Conservation (phyloP, 2,888 invertebrate species). For the Cosmorhoe ocellata region DNA sequence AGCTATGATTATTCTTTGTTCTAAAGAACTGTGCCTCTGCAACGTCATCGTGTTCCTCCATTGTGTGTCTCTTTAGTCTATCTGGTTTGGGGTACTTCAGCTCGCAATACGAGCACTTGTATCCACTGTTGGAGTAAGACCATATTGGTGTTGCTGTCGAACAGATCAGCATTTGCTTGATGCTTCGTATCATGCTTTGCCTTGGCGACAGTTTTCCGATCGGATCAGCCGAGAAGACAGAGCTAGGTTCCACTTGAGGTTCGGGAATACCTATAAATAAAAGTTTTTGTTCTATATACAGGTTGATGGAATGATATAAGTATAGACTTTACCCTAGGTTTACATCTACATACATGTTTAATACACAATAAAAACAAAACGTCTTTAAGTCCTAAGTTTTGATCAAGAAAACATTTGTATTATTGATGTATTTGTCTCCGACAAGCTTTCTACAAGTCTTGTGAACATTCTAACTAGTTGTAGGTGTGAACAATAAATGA, state of each 20-base stretch:
- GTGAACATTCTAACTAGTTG: too few relatives aligned
- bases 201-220: neutral
- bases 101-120: slow-evolving; percentile 50
- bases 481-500: too few relatives aligned
- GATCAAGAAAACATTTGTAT: too few relatives aligned
- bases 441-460: too few relatives aligned
- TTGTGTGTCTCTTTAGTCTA: slow-evolving; percentile 50
- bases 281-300: neutral
- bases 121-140: slow-evolving; percentile 43
- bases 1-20: neutral
- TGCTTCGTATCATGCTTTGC: slow-evolving; percentile 28
- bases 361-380: too few relatives aligned
- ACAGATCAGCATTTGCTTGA: slow-evolving; percentile 42
- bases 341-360: too few relatives aligned
- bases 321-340: too few relatives aligned
- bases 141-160: slow-evolving; percentile 57
- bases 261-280: slow-evolving; percentile 12
- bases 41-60: slow-evolving; percentile 22
- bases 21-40: slow-evolving; percentile 12
- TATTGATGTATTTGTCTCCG: too few relatives aligned
- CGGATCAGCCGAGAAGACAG: neutral
- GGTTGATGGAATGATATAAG: too few relatives aligned
- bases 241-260: neutral
- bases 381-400: too few relatives aligned
- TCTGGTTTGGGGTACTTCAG: slow-evolving; percentile 43